These are phyloP conservation scores for Trematocara stigmaticum DNA, from an alignment of 2,113 vertebrate species.

Conservation along the genomic window DNA sequence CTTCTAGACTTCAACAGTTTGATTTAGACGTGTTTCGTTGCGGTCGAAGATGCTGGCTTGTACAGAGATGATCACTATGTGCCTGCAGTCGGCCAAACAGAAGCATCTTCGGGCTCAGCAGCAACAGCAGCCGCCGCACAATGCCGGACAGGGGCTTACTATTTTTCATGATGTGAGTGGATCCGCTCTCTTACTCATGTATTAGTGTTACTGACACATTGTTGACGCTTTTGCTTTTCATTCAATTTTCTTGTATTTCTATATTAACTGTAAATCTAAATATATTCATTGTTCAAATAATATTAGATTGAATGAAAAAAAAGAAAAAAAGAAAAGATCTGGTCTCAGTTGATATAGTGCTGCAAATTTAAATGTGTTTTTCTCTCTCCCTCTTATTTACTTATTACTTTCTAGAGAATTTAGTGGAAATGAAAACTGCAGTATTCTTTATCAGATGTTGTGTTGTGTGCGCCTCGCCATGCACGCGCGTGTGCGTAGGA, in stretches of 20 bases:
- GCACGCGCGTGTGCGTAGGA: background rate
- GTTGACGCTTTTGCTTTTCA: background rate
- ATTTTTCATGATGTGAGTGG: conserved; percentile 78
- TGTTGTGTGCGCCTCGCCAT: background rate
- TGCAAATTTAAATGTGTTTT: background rate
- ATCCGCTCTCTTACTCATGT: background rate
- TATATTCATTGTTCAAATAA: background rate
- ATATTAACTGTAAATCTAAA: accelerated
- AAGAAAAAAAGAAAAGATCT: background rate
- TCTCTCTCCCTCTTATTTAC: background rate
- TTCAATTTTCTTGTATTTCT: accelerated
- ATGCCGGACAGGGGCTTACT: conserved; percentile 65
- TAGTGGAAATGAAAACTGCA: background rate
- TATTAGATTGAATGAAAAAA: background rate
- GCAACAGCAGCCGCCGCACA: conserved; percentile 51
- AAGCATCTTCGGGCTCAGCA: conserved; percentile 69
- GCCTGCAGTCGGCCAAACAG: conserved; percentile 77
- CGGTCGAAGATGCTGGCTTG: conserved; percentile 73
- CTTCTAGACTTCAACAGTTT: background rate
- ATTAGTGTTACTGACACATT: background rate
- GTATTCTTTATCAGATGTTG: background rate
- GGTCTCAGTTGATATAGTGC: background rate
- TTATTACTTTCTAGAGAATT: background rate
- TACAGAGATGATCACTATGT: conserved; percentile 80
- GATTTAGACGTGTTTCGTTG: background rate